Conservation (phyloP, 2,113 vertebrate genomes). For the Acrocephalus kingi region DNA sequence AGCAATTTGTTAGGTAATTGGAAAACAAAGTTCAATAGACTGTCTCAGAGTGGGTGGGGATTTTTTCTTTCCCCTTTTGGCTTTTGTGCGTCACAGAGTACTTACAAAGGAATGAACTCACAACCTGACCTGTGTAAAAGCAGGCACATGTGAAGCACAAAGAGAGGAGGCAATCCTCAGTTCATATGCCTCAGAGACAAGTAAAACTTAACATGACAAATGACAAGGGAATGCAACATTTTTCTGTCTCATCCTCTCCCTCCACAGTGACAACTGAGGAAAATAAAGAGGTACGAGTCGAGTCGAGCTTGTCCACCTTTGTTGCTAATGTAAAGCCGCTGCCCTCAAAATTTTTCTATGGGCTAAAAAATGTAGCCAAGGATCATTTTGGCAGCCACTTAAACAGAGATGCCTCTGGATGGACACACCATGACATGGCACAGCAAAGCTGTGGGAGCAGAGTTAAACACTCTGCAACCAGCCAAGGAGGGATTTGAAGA, state of each 20-base stretch:
- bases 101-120: slow-evolving; percentile 26
- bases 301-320: background rate
- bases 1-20: slow-evolving; percentile 69
- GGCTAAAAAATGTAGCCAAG: background rate
- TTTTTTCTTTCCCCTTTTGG: slow-evolving; percentile 57
- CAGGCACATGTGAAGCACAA: background rate
- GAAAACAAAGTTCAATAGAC: slow-evolving; percentile 59
- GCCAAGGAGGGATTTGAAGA: background rate
- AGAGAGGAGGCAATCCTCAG: background rate
- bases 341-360: background rate
- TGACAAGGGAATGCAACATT: background rate
- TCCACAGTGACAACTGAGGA: background rate
- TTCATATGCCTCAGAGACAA: background rate
- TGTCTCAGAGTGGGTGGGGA: slow-evolving; percentile 41
- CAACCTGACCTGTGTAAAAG: background rate
- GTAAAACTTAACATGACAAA: background rate
- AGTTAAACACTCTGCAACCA: background rate
- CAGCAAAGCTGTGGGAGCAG: background rate
- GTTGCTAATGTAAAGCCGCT: background rate
- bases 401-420: background rate
- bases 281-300: background rate
- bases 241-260: background rate
- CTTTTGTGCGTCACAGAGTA: slow-evolving; percentile 38
- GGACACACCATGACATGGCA: accelerated
- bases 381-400: background rate